Base-by-base conservation (phyloP, 2,888 invertebrate species). In the Ariolimax columbianus region DNA sequence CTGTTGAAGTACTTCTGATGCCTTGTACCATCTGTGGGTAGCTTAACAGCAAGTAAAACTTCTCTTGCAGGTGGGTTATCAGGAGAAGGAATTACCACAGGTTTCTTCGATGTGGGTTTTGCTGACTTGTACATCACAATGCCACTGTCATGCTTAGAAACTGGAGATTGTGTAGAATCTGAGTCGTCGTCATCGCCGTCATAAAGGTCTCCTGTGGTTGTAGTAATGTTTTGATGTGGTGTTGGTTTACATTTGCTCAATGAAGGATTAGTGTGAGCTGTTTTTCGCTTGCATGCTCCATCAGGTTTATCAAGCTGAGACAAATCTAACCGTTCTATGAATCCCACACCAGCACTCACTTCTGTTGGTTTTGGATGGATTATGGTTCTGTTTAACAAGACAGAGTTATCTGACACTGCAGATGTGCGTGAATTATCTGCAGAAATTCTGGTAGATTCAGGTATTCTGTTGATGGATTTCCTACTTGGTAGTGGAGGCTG, bases 11-110 rank as follows among this genome's bases (percentile, higher is more conserved):
- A 85, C 43, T 82, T 73, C 84, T 87, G 86, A 80, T 87, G 87
- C 26, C 87, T 78, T 19, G 86, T 84, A 0, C 87, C 86, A 77
- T 86, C 83, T 30, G 86, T 85, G 30, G 87, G 87, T 9, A 87
- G 81, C 55, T 87, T 87, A 38, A 87, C 80, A 4, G 86, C 87
- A 26, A 87, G 55, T 17, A 87, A 77, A 23, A 87, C 68, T 51
- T 84, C 77, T 66, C 55, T 51, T 36, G 78, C 23, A 33, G 78
- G 30, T 26, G 77, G 72, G n/a, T 75, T 72, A 63, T 86, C 78
- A 23, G 75, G 79, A 51, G 77, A 81, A 11, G 85, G 85, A 63
- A 85, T 85, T 11, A 85, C 59, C n/a, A 85, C 85, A 7, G 82
- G 81, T 23, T 77, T 59, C 38, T 77, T 85, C 40, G 70, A 11